Evolutionary conservation across 2,888 invertebrate genomes (phyloP).

Genomic region (Colostygia pectinataria): DNA sequence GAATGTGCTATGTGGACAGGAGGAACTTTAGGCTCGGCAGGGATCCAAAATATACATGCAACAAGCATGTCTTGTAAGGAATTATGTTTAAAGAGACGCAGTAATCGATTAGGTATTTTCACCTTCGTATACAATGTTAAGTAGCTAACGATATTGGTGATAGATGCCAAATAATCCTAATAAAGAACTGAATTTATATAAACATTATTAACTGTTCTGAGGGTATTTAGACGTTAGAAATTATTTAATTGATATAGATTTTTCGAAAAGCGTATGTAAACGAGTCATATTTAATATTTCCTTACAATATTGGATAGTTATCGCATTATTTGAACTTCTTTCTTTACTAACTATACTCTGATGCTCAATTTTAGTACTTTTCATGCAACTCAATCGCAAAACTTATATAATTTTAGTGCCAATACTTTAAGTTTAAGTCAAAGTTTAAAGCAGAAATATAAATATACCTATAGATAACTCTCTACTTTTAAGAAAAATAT

Average conservation of each 20-base stretch:
- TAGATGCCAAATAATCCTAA: constrained; percentile 83
- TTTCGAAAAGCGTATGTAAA: constrained; percentile 40
- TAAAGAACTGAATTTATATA: constrained; percentile 83
- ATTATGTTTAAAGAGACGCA: constrained; percentile 69
- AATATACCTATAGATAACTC: constrained; percentile 51
- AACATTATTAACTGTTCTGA: constrained; percentile 81
- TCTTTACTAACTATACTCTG: constrained; percentile 40
- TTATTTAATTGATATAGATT: constrained; percentile 67
- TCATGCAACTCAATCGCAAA: constrained; percentile 48
- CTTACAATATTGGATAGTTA: constrained; percentile 37
- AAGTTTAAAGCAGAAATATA: constrained; percentile 54
- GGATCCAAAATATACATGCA: constrained; percentile 61
- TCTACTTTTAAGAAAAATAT: constrained; percentile 52
- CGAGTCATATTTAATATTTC: constrained; percentile 48
- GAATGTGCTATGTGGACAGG: constrained; percentile 61
- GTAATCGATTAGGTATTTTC: constrained; percentile 74
- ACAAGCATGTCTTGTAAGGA: constrained; percentile 52
- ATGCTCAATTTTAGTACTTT: constrained; percentile 55
- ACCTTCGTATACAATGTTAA: constrained; percentile 78
- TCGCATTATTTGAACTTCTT: constrained; percentile 26
- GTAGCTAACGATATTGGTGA: constrained; percentile 79
- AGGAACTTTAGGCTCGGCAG: constrained; percentile 79
- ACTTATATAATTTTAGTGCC: constrained; percentile 75
- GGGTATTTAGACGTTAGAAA: constrained; percentile 77
- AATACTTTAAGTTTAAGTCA: constrained; percentile 71